Conservation (phyloP, 92 coral and sea anemone genomes). For the Phenganax marumi region DNA sequence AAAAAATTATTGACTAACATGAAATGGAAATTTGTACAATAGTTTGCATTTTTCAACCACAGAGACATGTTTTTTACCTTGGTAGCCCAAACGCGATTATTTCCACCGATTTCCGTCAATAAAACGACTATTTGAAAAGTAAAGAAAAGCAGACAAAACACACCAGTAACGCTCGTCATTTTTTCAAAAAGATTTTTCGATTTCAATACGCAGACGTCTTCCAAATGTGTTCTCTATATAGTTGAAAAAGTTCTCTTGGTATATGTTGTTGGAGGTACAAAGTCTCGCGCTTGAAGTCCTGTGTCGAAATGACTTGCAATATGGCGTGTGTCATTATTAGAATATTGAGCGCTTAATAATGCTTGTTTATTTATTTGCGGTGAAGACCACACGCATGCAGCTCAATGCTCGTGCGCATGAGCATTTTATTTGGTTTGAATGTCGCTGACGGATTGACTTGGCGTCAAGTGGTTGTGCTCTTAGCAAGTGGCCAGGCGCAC, state of each 20-base stretch:
- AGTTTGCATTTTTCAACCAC: background rate
- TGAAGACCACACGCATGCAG: constrained; percentile 41
- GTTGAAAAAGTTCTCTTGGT: background rate
- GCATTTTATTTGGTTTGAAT: constrained; percentile 26
- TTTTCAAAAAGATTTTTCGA: background rate
- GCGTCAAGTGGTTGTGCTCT: constrained; percentile 46
- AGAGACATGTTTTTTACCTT: constrained; percentile 1
- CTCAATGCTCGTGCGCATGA: constrained; percentile 36
- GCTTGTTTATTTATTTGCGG: constrained; percentile 46
- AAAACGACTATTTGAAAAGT: background rate
- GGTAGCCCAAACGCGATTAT: constrained; percentile 4
- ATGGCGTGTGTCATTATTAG: constrained; percentile 38
- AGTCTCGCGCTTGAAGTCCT: constrained; percentile 18
- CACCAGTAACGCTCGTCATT: constrained; percentile 22
- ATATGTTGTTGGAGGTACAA: background rate
- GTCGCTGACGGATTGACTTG: constrained; percentile 42
- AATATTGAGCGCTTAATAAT: constrained; percentile 45
- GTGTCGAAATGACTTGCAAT: constrained; percentile 21
- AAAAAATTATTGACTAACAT: background rate
- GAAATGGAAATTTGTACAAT: background rate
- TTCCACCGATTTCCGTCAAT: constrained; percentile 19
- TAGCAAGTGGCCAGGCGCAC: constrained; percentile 35
- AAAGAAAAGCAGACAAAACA: constrained; percentile 31
- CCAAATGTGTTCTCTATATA: constrained; percentile 8
- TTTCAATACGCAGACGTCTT: constrained; percentile 9